A percentile compares a stretch with the other conserved stretches of the same genome.
These are phyloP conservation scores for Hypomecis atomaria DNA, from an alignment of 2,888 invertebrate species.

Conservation along the genomic window DNA sequence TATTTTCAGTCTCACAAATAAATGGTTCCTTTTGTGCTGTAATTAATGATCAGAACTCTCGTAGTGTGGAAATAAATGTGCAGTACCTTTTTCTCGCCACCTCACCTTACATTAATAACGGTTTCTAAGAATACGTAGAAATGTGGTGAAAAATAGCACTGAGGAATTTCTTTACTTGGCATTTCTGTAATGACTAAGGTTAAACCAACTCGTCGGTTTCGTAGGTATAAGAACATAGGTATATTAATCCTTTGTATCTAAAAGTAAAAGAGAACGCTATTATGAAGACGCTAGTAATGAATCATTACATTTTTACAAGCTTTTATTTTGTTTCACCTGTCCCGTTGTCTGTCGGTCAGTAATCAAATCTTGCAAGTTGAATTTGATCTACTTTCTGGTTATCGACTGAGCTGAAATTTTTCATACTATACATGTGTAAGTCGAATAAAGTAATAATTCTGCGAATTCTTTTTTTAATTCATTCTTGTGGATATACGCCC, in stretches of 20 bases:
- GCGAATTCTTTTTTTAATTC: no score
- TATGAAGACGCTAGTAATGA: no score
- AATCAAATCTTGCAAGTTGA: no score
- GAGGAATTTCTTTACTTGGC: not conserved
- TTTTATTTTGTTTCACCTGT: no score
- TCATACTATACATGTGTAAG: no score
- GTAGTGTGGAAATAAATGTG: slow-evolving; percentile 49
- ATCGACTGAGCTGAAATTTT: no score
- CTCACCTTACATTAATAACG: slow-evolving; percentile 25
- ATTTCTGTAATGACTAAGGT: not conserved
- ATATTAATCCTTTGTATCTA: not conserved
- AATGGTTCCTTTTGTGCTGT: slow-evolving; percentile 52
- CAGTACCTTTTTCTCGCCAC: slow-evolving; percentile 43
- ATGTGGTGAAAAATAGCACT: slow-evolving; percentile 4
- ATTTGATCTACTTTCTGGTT: no score
- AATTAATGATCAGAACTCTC: slow-evolving; percentile 54
- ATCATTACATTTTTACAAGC: no score
- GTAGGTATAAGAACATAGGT: not conserved
- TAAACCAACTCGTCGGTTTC: not conserved
- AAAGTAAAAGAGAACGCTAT: no score
- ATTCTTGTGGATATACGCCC: no score
- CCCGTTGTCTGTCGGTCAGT: no score
- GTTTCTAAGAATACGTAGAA: slow-evolving; percentile 14
- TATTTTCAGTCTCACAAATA: slow-evolving; percentile 52
- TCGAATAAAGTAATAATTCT: no score